Conservation (phyloP, 2,888 invertebrate species). For the Beris chalybata region DNA sequence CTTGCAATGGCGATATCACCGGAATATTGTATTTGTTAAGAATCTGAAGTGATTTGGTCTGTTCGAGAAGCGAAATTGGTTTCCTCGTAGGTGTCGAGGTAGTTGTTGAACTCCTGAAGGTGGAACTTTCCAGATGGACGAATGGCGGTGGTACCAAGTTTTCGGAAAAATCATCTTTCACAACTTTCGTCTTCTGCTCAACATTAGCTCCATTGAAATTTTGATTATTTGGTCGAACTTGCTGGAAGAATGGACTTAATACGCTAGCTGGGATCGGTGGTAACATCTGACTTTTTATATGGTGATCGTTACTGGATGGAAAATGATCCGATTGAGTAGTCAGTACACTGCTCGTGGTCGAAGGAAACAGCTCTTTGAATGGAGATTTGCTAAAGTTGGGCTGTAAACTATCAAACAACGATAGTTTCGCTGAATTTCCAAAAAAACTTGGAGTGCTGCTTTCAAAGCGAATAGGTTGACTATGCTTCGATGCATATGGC, state of each 20-base stretch:
- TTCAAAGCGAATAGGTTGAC: constrained; percentile 15
- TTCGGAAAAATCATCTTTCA: constrained; percentile 33
- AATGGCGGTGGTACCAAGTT: constrained; percentile 37
- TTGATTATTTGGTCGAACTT: constrained; percentile 19
- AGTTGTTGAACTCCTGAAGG: constrained; percentile 15
- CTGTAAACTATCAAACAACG: constrained; percentile 11
- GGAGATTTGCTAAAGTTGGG: constrained; percentile 1
- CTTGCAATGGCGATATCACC: constrained; percentile 36
- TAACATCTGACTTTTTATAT: constrained; percentile 6
- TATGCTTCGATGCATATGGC: neutral
- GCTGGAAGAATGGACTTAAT: constrained; percentile 37
- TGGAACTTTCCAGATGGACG: constrained; percentile 22
- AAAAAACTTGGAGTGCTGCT: constrained; percentile 21
- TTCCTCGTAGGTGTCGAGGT: constrained; percentile 20
- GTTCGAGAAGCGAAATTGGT: constrained; percentile 8
- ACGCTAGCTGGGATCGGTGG: constrained; percentile 38
- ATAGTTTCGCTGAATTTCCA: constrained; percentile 10
- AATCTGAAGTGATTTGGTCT: constrained; percentile 33
- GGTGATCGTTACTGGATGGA: neutral
- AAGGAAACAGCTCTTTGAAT: neutral
- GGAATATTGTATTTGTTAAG: constrained; percentile 37
- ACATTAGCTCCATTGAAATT: neutral
- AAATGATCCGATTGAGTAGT: neutral
- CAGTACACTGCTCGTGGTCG: neutral
- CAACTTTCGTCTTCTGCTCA: neutral